Evolutionary conservation across 2,113 vertebrate genomes (phyloP).

Genomic region (Cryptomyrus ogoouensis): DNA sequence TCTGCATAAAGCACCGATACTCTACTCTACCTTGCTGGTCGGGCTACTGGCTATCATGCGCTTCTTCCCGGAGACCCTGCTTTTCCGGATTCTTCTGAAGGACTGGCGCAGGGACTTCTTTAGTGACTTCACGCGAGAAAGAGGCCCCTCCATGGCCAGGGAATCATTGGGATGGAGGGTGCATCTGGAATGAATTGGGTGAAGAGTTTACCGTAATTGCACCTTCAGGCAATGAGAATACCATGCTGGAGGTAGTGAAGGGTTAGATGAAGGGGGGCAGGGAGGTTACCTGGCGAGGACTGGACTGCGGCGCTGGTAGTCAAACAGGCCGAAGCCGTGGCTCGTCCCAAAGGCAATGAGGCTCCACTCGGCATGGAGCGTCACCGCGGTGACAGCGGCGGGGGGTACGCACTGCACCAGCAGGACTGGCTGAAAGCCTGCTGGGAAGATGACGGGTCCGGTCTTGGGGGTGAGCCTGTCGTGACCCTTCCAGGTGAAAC

Average conservation of each 20-base stretch:
- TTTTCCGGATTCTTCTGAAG: conserved; percentile 94
- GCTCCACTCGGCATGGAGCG: conserved; percentile 90
- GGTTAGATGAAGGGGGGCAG: neutral
- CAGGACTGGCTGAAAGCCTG: conserved; percentile 82
- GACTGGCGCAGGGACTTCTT: conserved; percentile 95
- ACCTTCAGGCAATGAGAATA: neutral
- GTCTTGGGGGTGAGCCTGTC: conserved; percentile 76
- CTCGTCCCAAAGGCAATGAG: conserved; percentile 92
- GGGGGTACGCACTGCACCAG: conserved; percentile 89
- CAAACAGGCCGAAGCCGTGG: conserved; percentile 91
- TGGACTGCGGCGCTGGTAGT: conserved; percentile 79
- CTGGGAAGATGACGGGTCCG: conserved; percentile 66
- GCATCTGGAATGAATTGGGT: conserved; percentile 62
- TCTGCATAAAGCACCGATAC: neutral
- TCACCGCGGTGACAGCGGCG: conserved; percentile 78
- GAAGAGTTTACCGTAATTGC: neutral
- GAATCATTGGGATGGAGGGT: conserved; percentile 95
- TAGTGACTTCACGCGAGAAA: conserved; percentile 91
- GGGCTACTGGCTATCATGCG: conserved; percentile 61
- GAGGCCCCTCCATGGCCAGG: conserved; percentile 91
- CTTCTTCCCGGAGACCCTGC: conserved; percentile 91
- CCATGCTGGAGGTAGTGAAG: neutral
- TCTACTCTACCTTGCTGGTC: conserved; percentile 75
- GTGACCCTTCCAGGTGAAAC: conserved; percentile 97
- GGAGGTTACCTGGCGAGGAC: conserved; percentile 80